phyloP scores from a whole-genome alignment of 2,888 invertebrate species.

The Cephus rjabovi region DNA sequence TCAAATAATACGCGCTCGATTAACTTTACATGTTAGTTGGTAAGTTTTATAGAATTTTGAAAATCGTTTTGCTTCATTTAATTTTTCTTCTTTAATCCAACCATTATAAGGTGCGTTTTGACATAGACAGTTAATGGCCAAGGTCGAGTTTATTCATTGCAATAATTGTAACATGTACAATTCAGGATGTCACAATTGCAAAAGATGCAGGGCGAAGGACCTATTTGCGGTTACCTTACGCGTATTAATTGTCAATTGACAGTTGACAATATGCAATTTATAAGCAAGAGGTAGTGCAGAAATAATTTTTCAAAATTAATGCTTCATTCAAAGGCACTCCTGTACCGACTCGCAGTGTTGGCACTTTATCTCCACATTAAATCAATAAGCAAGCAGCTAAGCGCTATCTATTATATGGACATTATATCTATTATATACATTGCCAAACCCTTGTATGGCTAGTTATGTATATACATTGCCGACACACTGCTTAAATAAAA shows the following conservation, averaged over 20 bases:
- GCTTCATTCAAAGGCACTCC: neutral
- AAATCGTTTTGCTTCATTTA: neutral
- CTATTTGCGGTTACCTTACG: neutral
- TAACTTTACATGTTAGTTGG: neutral
- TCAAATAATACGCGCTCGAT: neutral
- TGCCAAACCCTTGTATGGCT: constrained; percentile 56
- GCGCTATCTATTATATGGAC: constrained; percentile 17
- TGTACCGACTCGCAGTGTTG: neutral
- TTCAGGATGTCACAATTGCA: neutral
- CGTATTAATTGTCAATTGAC: neutral
- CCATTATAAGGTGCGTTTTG: neutral
- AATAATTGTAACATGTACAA: neutral
- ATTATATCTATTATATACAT: constrained; percentile 38
- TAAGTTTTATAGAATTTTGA: neutral
- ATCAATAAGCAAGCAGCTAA: constrained; percentile 4
- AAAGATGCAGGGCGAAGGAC: neutral
- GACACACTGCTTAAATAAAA: neutral
- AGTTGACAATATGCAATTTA: neutral
- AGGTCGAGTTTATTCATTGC: neutral
- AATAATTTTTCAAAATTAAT: neutral
- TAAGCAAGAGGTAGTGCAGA: neutral
- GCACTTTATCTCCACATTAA: constrained; percentile 4
- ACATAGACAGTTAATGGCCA: neutral
- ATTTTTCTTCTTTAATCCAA: neutral
- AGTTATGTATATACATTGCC: neutral